These are phyloP conservation scores for Poeciliopsis gracilis DNA, from an alignment of 2,797 vertebrate genomes.

Conservation along the genomic window DNA sequence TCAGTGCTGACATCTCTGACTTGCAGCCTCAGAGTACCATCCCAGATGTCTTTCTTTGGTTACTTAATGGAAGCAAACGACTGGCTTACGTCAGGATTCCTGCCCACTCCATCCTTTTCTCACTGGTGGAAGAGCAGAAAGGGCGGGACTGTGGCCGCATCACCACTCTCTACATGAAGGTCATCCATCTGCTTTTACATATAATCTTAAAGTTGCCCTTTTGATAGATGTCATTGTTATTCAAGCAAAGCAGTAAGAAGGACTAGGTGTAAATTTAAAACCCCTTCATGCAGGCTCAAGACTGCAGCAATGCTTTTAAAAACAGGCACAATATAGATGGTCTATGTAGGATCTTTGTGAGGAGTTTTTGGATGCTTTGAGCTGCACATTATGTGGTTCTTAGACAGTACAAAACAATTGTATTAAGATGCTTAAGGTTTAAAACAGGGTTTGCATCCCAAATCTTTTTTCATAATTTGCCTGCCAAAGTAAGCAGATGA, in stretches of 20 bases:
- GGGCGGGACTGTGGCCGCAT: slow-evolving; percentile 90
- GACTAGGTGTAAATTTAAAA: neutral
- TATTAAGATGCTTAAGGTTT: neutral
- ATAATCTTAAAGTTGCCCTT: neutral
- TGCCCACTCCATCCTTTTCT: slow-evolving; percentile 88
- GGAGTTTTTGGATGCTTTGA: neutral
- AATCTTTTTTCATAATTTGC: neutral
- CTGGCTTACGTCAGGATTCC: slow-evolving; percentile 88
- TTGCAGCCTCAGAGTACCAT: slow-evolving; percentile 90
- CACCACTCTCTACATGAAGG: slow-evolving; percentile 89
- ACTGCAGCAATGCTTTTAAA: neutral
- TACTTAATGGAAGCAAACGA: slow-evolving; percentile 84
- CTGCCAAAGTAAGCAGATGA: too few species aligned
- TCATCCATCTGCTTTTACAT: slow-evolving; percentile 39
- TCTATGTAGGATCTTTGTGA: neutral
- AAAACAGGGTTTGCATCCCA: neutral
- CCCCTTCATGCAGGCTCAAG: neutral
- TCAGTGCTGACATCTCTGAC: slow-evolving; percentile 3
- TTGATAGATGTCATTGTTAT: neutral
- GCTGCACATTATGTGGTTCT: neutral
- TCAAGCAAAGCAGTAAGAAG: neutral
- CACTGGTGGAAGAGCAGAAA: slow-evolving; percentile 90
- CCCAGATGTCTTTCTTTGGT: slow-evolving; percentile 91
- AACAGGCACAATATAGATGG: neutral
- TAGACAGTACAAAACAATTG: neutral